Percentiles rank a stretch among this genome's conserved stretches.
phyloP scores from a whole-genome alignment of 2,888 invertebrate genomes.

The Alloplasta piceator region DNA sequence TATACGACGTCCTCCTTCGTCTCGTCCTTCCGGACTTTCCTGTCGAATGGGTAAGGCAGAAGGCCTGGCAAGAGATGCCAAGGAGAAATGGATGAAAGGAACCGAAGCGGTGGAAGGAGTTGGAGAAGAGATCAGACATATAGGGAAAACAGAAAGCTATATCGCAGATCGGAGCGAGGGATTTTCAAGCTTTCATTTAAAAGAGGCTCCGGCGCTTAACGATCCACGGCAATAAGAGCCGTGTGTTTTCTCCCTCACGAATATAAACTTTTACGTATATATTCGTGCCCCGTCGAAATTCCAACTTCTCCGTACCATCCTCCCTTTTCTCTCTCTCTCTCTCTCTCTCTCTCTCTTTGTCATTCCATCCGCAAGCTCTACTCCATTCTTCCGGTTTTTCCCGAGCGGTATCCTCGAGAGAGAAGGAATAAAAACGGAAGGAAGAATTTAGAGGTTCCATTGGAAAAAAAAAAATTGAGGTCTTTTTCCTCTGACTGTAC shows the following conservation, averaged over 20 bases:
- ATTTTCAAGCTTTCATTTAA: slow-evolving; percentile 50
- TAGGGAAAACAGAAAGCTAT: slow-evolving; percentile 23
- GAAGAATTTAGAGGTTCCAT: neutral
- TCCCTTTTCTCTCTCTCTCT: slow-evolving; percentile 2
- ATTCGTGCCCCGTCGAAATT: slow-evolving; percentile 1
- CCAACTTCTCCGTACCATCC: neutral
- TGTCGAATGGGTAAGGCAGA: slow-evolving; percentile 31
- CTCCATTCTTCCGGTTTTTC: slow-evolving; percentile 17
- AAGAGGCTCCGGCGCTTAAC: slow-evolving; percentile 44
- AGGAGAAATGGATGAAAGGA: slow-evolving; percentile 20
- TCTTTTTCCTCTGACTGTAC: neutral
- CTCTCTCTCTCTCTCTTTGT: slow-evolving; percentile 8
- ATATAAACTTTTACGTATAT: slow-evolving; percentile 26
- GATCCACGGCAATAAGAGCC: slow-evolving; percentile 32
- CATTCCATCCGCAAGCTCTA: slow-evolving; percentile 23
- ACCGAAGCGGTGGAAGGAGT: neutral
- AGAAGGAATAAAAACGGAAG: neutral
- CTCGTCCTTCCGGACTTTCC: slow-evolving; percentile 20
- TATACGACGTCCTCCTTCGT: slow-evolving; percentile 51
- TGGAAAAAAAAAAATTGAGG: neutral
- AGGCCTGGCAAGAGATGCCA: slow-evolving; percentile 21
- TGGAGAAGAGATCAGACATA: slow-evolving; percentile 15
- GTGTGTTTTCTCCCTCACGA: slow-evolving; percentile 26
- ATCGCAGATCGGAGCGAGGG: slow-evolving; percentile 8
- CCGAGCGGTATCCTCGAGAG: neutral